Percentiles rank a stretch among this genome's conserved stretches.
phyloP scores from a whole-genome alignment of 2,113 vertebrate genomes.

The Ctenodactylus gundi region DNA sequence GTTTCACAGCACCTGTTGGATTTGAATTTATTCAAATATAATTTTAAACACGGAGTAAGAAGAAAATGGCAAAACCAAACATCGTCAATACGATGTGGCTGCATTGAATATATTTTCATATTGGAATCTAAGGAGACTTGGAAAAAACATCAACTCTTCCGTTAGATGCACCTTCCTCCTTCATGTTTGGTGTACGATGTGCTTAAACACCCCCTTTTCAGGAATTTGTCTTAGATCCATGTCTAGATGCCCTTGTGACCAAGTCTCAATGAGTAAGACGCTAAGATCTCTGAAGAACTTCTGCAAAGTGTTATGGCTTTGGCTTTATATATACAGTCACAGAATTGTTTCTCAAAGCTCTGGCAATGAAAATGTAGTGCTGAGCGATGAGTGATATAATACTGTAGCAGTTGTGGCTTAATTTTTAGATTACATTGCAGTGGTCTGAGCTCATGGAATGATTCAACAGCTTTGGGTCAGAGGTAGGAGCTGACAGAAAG shows the following conservation, averaged over 20 bases:
- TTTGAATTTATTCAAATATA: background rate
- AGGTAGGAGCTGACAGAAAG: too few relatives aligned
- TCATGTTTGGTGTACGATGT: too few relatives aligned
- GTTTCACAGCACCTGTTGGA: background rate
- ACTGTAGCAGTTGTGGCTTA: too few relatives aligned
- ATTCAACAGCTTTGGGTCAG: too few relatives aligned
- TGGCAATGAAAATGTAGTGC: background rate
- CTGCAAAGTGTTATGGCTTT: background rate
- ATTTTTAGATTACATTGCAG: too few relatives aligned
- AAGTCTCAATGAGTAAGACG: background rate
- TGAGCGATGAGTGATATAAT: background rate
- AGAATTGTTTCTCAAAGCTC: background rate
- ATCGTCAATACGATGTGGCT: background rate
- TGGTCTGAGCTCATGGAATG: too few relatives aligned
- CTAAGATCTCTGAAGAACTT: background rate
- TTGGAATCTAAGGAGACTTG: background rate
- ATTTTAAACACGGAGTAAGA: background rate
- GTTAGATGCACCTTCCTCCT: background rate
- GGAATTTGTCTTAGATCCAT: background rate
- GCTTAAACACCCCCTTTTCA: background rate
- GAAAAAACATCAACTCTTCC: background rate
- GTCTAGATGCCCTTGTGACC: too few relatives aligned
- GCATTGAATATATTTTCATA: background rate
- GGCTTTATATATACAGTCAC: background rate
- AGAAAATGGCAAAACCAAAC: constrained; percentile 18